phyloP scores from a whole-genome alignment of 1,140 invertebrate genomes.

The Neodiprion pinetum region DNA sequence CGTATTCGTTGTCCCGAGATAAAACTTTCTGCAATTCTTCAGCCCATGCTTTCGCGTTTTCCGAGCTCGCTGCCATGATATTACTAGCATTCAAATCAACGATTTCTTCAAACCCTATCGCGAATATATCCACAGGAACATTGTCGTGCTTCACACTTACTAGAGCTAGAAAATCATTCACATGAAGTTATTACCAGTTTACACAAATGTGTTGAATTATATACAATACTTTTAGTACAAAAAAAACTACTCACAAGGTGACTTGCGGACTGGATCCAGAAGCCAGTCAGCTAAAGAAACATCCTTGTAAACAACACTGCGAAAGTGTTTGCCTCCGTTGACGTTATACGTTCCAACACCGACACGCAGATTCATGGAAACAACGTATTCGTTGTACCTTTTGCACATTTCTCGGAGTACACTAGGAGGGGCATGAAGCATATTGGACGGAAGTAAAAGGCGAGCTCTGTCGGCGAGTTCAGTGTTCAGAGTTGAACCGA shows the following conservation, averaged over 20 bases:
- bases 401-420: conserved; percentile 84
- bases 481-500: conserved; percentile 90
- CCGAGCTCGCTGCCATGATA: conserved; percentile 95
- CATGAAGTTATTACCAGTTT: conserved; percentile 42
- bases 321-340: conserved; percentile 98
- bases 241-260: conserved; percentile 54
- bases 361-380: conserved; percentile 75
- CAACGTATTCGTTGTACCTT: conserved; percentile 84
- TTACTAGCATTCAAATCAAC: conserved; percentile 99
- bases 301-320: conserved; percentile 96
- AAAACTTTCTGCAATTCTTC: conserved; percentile 93
- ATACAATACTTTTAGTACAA: background rate
- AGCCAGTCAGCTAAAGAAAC: conserved; percentile 94
- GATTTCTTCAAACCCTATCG: conserved; percentile 99
- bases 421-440: conserved; percentile 85
- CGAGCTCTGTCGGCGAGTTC: conserved; percentile 90
- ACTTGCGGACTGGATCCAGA: conserved; percentile 73
- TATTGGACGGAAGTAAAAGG: conserved; percentile 85
- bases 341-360: conserved; percentile 98
- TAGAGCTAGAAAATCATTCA: conserved; percentile 56
- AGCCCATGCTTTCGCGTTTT: conserved; percentile 96
- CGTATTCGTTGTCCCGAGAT: conserved; percentile 87
- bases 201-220: conserved; percentile 33
- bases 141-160: conserved; percentile 66
- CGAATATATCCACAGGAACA: conserved; percentile 89